Evolutionary conservation across 2,888 invertebrate species (phyloP).

Genomic region (Furcula furcula): DNA sequence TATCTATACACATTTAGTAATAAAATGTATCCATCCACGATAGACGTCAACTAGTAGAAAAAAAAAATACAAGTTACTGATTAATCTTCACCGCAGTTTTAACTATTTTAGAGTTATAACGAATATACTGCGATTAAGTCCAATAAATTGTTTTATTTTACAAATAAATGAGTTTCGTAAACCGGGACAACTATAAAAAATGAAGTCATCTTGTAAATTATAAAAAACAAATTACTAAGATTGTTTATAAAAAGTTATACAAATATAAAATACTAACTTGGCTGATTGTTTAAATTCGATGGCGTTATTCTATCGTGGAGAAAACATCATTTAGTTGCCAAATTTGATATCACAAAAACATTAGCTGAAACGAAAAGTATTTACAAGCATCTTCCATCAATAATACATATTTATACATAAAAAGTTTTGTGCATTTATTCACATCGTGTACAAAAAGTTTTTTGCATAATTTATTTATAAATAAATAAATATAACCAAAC

Average conservation of each 20-base stretch:
- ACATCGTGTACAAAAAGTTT: constrained; percentile 54
- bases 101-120: too few relatives aligned
- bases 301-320: constrained; percentile 4
- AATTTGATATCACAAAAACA: constrained; percentile 37
- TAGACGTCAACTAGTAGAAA: neutral
- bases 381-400: constrained; percentile 54
- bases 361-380: constrained; percentile 36
- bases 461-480: constrained; percentile 43
- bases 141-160: too few relatives aligned
- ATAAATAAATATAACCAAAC: constrained; percentile 43
- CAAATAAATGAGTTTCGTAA: too few relatives aligned
- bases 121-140: too few relatives aligned
- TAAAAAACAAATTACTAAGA: too few relatives aligned
- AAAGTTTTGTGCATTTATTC: constrained; percentile 65
- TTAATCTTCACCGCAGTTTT: too few relatives aligned
- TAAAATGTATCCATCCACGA: neutral
- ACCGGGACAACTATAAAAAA: too few relatives aligned
- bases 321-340: constrained; percentile 5
- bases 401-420: constrained; percentile 63
- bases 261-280: too few relatives aligned
- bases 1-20: constrained; percentile 9
- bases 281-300: too few relatives aligned
- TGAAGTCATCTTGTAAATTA: too few relatives aligned
- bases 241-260: too few relatives aligned
- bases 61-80: too few relatives aligned